Evolutionary conservation across 2,797 vertebrate species (phyloP).

Genomic region (Urocyon cinereoargenteus): DNA sequence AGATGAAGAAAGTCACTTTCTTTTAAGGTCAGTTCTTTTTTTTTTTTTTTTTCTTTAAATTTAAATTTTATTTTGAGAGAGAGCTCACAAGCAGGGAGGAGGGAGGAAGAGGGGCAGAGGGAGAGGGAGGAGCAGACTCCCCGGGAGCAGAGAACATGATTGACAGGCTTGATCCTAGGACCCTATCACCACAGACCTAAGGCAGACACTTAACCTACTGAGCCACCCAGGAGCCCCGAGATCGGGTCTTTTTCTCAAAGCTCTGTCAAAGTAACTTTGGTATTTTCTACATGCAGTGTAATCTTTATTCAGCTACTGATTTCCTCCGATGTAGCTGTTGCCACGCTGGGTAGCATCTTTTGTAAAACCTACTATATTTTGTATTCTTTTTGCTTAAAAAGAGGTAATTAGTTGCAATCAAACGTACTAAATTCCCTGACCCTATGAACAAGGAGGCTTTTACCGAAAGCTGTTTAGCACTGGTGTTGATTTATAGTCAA

Average conservation of each 20-base stretch:
- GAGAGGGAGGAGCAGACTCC: too few relatives aligned
- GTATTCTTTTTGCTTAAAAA: constrained; percentile 57
- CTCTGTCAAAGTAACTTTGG: constrained; percentile 47
- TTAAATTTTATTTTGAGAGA: too few relatives aligned
- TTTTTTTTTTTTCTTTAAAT: too few relatives aligned
- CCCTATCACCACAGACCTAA: too few relatives aligned
- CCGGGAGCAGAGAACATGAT: too few relatives aligned
- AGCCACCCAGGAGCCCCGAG: neutral
- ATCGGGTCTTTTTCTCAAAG: constrained; percentile 24
- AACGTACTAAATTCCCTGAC: constrained; percentile 56
- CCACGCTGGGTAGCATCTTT: neutral
- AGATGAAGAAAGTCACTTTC: neutral
- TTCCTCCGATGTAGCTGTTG: neutral
- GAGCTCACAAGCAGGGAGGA: too few relatives aligned
- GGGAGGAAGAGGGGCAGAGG: too few relatives aligned
- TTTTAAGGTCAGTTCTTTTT: too few relatives aligned
- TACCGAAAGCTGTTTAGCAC: constrained; percentile 49
- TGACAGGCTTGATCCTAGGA: too few relatives aligned
- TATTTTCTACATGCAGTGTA: neutral
- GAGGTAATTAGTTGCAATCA: constrained; percentile 63
- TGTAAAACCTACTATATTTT: constrained; percentile 1
- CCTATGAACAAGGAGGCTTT: constrained; percentile 50
- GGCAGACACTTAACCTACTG: too few relatives aligned
- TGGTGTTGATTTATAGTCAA: constrained; percentile 61
- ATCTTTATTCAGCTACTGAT: constrained; percentile 40